Evolutionary conservation across 1,140 invertebrate species (phyloP).

Genomic region (Hestina assimilis): DNA sequence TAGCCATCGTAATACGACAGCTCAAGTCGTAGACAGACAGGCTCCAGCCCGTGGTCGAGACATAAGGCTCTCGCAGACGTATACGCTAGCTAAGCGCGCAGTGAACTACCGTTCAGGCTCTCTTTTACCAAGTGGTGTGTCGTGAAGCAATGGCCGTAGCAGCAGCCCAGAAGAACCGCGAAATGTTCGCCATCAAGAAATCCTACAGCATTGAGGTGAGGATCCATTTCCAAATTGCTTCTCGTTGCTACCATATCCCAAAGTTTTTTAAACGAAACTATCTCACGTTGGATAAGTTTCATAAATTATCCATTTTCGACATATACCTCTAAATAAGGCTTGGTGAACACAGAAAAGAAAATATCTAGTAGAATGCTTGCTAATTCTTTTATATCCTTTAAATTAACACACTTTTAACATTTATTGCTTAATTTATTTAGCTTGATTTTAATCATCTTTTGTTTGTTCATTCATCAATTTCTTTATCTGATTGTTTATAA

Average conservation of each 20-base stretch:
- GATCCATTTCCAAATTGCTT: slow-evolving; percentile 22
- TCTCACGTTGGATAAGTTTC: slow-evolving; percentile 5
- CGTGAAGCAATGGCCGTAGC: slow-evolving; percentile 85
- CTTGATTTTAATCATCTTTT: background rate
- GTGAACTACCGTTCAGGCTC: slow-evolving; percentile 73
- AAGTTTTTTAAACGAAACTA: slow-evolving; percentile 5
- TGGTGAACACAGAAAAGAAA: background rate
- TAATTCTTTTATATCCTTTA: background rate
- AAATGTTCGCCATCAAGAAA: slow-evolving; percentile 97
- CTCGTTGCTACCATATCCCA: slow-evolving; percentile 17
- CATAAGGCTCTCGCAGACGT: slow-evolving; percentile 72
- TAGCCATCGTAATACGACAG: slow-evolving; percentile 75
- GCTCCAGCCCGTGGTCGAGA: slow-evolving; percentile 77
- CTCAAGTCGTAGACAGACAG: slow-evolving; percentile 76
- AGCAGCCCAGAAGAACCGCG: slow-evolving; percentile 93
- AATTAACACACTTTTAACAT: background rate
- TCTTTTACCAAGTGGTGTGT: slow-evolving; percentile 54
- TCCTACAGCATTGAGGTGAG: slow-evolving; percentile 98
- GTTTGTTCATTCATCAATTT: background rate
- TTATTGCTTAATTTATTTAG: background rate
- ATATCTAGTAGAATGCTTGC: background rate
- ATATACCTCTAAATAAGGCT: background rate
- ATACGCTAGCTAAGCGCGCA: slow-evolving; percentile 74
- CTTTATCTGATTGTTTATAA: slow-evolving; percentile 2
- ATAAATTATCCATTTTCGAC: background rate